These are phyloP conservation scores for Patella depressa DNA, from an alignment of 2,888 invertebrate species.

Conservation along the genomic window DNA sequence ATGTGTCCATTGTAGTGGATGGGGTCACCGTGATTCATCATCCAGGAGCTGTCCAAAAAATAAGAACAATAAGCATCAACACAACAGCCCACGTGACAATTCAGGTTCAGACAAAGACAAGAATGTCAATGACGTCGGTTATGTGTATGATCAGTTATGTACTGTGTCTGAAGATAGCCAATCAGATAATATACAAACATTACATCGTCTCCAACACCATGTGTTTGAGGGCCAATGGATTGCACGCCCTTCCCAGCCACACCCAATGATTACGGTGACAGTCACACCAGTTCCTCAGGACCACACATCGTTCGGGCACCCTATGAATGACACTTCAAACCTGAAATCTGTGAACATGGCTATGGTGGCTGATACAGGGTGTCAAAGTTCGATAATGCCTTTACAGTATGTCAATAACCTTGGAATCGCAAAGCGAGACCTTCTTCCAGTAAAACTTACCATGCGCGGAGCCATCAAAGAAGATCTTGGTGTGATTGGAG, in stretches of 20 bases:
- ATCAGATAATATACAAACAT: no score
- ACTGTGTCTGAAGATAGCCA: not conserved
- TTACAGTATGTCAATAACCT: no score
- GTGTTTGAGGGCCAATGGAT: not conserved
- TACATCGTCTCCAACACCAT: not conserved
- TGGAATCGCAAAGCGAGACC: constrained; percentile 27
- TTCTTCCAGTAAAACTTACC: constrained; percentile 35
- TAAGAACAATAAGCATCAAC: no score
- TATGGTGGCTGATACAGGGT: constrained; percentile 31
- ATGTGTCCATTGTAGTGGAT: no score
- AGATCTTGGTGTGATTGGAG: constrained; percentile 26
- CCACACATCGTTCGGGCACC: not conserved
- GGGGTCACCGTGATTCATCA: no score
- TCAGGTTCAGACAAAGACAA: not conserved
- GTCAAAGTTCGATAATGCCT: constrained; percentile 32
- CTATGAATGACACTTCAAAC: not conserved
- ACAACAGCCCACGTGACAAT: not conserved
- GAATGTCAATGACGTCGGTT: not conserved
- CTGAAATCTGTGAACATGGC: constrained; percentile 15
- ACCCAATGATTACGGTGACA: not conserved
- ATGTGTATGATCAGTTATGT: not conserved
- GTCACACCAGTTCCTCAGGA: not conserved
- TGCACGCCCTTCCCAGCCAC: not conserved
- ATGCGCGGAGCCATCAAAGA: constrained; percentile 34
- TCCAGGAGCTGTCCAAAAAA: no score